Percentiles rank a stretch among this genome's conserved stretches.
phyloP scores from a whole-genome alignment of 2,113 vertebrate genomes.

The Corvus hawaiiensis region DNA sequence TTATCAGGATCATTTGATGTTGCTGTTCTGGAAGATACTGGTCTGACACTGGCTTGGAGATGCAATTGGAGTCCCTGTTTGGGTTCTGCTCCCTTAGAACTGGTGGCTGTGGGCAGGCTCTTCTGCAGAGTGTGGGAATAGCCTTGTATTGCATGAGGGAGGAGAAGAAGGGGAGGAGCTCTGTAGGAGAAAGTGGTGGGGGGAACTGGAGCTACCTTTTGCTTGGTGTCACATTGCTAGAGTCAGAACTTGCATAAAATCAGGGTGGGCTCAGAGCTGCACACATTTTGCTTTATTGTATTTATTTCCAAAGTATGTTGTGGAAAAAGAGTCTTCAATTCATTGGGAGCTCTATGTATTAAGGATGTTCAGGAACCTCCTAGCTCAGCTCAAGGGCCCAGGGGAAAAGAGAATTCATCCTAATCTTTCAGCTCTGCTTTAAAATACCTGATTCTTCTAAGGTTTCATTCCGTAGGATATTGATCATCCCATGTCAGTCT shows the following conservation, averaged over 20 bases:
- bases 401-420: not conserved
- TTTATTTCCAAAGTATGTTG: not conserved
- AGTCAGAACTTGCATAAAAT: not conserved
- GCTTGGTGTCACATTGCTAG: not conserved
- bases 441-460: not conserved
- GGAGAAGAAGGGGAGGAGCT: not conserved
- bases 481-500: not conserved
- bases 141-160: not conserved
- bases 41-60: not conserved
- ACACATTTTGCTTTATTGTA: not conserved
- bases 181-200: not conserved
- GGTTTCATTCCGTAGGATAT: not conserved
- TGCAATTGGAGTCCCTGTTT: not conserved
- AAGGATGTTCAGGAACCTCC: not conserved
- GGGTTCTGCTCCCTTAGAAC: not conserved
- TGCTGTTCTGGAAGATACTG: not conserved
- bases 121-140: not conserved
- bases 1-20: not conserved
- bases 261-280: not conserved
- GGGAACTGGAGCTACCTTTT: not conserved
- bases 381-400: not conserved
- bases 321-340: not conserved
- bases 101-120: not conserved
- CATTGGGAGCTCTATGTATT: not conserved
- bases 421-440: not conserved